phyloP scores from a whole-genome alignment of 2,797 vertebrate species.

The Acrossocheilus fasciatus region DNA sequence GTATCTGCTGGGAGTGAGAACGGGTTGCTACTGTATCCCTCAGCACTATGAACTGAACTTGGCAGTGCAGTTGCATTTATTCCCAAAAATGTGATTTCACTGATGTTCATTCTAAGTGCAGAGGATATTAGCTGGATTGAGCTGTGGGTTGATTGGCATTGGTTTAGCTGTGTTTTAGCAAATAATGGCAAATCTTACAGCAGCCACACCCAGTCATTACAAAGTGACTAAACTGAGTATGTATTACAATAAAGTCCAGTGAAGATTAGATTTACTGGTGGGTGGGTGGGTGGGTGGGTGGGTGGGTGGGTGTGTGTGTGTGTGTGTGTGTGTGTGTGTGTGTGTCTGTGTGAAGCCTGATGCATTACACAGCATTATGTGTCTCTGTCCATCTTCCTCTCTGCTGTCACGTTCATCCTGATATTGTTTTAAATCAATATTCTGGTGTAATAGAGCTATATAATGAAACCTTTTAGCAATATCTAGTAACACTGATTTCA shows the following conservation, averaged over 20 bases:
- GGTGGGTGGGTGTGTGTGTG: neutral
- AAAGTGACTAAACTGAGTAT: conserved; percentile 4
- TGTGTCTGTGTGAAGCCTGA: neutral
- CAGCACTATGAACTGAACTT: neutral
- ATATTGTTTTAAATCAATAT: neutral
- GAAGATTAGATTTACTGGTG: neutral
- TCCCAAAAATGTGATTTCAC: conserved; percentile 7
- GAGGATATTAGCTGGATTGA: neutral
- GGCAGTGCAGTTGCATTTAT: neutral
- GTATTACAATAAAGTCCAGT: neutral
- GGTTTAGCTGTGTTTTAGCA: conserved; percentile 20
- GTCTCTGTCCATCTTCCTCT: neutral
- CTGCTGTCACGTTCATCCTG: neutral
- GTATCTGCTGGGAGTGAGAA: neutral
- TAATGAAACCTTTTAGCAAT: neutral
- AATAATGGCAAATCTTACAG: conserved; percentile 10
- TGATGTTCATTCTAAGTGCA: neutral
- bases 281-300: neutral
- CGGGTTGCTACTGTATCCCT: neutral
- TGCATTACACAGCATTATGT: neutral
- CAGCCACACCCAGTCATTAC: neutral
- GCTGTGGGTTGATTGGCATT: neutral
- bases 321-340: neutral
- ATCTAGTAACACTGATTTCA: neutral
- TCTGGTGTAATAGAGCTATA: no score